These are phyloP conservation scores for Trichosurus vulpecula DNA, from an alignment of 2,797 vertebrate genomes.

Conservation along the genomic window DNA sequence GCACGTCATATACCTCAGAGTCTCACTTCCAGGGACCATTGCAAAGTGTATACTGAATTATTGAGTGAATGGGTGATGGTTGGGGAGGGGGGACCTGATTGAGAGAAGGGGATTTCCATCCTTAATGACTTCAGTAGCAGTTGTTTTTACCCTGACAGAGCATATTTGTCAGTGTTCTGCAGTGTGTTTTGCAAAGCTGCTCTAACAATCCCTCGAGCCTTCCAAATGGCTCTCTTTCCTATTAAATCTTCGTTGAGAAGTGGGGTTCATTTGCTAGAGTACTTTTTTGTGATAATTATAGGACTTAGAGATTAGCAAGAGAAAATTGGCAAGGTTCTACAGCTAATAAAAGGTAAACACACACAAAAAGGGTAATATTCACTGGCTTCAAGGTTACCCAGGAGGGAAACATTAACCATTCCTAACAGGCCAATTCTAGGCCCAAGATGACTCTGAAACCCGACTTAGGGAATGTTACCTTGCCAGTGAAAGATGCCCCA, in stretches of 20 bases:
- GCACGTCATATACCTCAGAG: neutral
- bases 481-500: conserved; percentile 41
- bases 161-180: conserved; percentile 27
- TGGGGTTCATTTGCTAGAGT: conserved; percentile 68
- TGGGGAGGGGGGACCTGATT: neutral
- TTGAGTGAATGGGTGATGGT: conserved; percentile 35
- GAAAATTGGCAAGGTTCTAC: conserved; percentile 61
- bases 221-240: conserved; percentile 67
- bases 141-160: conserved; percentile 48
- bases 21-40: neutral
- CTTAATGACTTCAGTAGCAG: neutral
- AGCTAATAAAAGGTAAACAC: conserved; percentile 67
- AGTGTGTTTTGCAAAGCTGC: conserved; percentile 62
- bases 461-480: conserved; percentile 41
- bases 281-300: conserved; percentile 70
- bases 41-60: conserved; percentile 26
- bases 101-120: neutral
- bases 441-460: conserved; percentile 34
- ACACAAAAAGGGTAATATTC: conserved; percentile 57
- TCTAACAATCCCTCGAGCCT: conserved; percentile 57
- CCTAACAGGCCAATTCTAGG: conserved; percentile 50
- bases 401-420: conserved; percentile 63
- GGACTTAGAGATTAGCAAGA: conserved; percentile 66
- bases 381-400: conserved; percentile 57
- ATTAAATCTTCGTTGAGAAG: conserved; percentile 68